Percentiles rank a stretch among this genome's conserved stretches.
phyloP scores from a whole-genome alignment of 2,888 invertebrate species.

The Dynastes hyllus region DNA sequence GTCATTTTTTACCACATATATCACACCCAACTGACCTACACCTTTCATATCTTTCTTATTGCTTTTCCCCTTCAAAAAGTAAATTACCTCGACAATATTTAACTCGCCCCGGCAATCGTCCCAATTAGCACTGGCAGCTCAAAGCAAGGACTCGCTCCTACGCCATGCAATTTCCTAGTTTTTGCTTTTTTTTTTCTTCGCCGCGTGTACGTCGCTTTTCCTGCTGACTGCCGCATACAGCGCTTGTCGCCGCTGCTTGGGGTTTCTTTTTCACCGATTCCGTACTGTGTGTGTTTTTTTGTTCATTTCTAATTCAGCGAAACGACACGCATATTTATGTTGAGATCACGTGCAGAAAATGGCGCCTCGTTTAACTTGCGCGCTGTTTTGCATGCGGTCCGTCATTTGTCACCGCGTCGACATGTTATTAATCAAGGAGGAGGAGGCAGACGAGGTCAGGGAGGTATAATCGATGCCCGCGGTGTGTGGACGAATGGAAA shows the following conservation, averaged over 20 bases:
- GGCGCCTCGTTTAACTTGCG: background rate
- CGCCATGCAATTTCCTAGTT: background rate
- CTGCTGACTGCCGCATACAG: background rate
- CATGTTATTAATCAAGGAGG: constrained; percentile 25
- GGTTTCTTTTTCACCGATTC: background rate
- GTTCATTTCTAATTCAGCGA: too few relatives aligned
- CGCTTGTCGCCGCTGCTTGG: background rate
- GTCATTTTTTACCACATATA: too few relatives aligned
- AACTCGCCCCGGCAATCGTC: background rate
- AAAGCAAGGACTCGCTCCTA: too few relatives aligned
- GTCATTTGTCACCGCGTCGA: constrained; percentile 17
- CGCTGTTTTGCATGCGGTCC: constrained; percentile 16
- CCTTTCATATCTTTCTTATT: too few relatives aligned
- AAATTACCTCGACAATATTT: constrained; percentile 5
- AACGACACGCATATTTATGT: constrained; percentile 4
- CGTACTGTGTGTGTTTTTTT: too few relatives aligned
- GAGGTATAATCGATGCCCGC: background rate
- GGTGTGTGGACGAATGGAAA: too few relatives aligned
- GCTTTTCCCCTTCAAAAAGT: background rate
- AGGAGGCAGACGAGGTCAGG: background rate
- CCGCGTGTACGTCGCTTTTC: background rate
- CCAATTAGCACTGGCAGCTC: background rate
- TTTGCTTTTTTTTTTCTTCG: background rate
- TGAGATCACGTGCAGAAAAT: constrained; percentile 25
- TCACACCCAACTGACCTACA: too few relatives aligned